Conservation (phyloP, 2,888 invertebrate species). For the Sesia apiformis region DNA sequence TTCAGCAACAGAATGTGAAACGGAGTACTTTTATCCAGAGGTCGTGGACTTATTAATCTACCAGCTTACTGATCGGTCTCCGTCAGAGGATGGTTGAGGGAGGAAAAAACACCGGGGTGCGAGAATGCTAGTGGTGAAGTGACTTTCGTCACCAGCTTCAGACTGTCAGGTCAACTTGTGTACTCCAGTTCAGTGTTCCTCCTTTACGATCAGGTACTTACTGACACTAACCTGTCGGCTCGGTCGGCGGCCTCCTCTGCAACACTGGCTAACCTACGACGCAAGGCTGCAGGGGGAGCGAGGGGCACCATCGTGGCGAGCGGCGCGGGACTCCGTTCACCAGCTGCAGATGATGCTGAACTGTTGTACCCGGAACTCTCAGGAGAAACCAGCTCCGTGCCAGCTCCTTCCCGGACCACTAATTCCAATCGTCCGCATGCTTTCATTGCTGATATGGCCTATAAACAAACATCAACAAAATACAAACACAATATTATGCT, state of each 20-base stretch:
- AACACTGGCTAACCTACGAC: slow-evolving; percentile 81
- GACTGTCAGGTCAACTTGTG: too few species aligned
- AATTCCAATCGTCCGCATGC: slow-evolving; percentile 84
- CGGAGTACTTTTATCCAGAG: too few species aligned
- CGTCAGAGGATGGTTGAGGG: too few species aligned
- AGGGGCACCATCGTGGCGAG: slow-evolving; percentile 34
- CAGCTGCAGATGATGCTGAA: slow-evolving; percentile 86
- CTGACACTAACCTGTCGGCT: slow-evolving; percentile 61
- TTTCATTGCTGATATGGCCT: slow-evolving; percentile 89
- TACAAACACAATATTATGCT: too few species aligned
- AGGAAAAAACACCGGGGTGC: too few species aligned
- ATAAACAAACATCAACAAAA: slow-evolving; percentile 11
- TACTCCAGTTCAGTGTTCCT: too few species aligned
- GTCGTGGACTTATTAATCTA: too few species aligned
- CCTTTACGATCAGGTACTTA: too few species aligned
- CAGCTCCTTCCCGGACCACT: slow-evolving; percentile 84
- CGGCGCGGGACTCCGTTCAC: slow-evolving; percentile 79
- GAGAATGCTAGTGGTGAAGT: too few species aligned
- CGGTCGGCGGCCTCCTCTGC: slow-evolving; percentile 80
- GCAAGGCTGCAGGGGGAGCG: slow-evolving; percentile 76
- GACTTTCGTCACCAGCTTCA: too few species aligned
- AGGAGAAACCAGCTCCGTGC: slow-evolving; percentile 85
- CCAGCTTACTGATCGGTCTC: too few species aligned
- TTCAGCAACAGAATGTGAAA: too few species aligned
- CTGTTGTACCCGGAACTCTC: slow-evolving; percentile 90